phyloP scores from a whole-genome alignment of 2,113 vertebrate genomes.

The Ivindomyrus marchei region DNA sequence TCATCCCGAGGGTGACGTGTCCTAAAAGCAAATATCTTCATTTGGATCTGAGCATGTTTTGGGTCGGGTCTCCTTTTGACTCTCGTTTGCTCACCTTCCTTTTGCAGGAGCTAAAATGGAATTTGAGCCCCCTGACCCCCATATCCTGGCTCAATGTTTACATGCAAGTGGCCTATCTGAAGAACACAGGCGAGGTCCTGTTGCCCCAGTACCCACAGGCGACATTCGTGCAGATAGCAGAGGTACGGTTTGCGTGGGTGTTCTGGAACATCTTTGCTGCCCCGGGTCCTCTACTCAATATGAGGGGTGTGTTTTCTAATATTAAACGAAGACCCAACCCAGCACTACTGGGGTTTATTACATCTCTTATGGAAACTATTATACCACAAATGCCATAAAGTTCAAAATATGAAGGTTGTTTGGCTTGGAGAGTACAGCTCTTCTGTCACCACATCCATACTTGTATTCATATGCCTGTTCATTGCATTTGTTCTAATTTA shows the following conservation, averaged over 20 bases:
- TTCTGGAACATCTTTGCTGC: neutral
- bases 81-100: conserved; percentile 1
- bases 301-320: neutral
- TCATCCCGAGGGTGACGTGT: neutral
- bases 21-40: neutral
- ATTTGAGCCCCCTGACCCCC: conserved; percentile 80
- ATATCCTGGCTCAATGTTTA: conserved; percentile 95
- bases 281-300: neutral
- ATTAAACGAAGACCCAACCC: neutral
- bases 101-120: conserved; percentile 86
- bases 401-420: neutral
- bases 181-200: conserved; percentile 65
- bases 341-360: neutral
- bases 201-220: conserved; percentile 81
- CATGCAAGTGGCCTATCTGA: conserved; percentile 91
- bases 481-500: neutral
- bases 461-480: neutral
- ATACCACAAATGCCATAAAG: too few species aligned
- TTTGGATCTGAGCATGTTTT: neutral
- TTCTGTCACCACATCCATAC: neutral
- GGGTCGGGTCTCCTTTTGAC: neutral
- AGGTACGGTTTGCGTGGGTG: conserved; percentile 57
- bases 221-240: conserved; percentile 83
- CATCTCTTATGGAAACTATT: too few species aligned
- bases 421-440: too few species aligned